Conservation (phyloP, 2,113 vertebrate genomes). For the Sitta europaea region DNA sequence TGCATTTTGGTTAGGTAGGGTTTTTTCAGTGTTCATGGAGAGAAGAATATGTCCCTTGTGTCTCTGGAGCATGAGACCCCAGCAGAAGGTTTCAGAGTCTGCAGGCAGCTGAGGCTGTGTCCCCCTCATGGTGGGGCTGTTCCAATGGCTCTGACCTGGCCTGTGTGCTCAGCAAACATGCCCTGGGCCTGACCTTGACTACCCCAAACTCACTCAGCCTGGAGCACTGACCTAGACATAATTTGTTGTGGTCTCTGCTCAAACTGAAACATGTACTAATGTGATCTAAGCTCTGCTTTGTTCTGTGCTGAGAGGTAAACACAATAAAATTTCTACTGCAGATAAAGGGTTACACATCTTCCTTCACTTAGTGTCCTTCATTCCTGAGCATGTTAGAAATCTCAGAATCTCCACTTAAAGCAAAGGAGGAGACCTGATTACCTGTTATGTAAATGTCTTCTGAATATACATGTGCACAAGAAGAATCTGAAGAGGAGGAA, state of each 20-base stretch:
- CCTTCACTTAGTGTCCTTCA: not conserved
- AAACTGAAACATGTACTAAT: not conserved
- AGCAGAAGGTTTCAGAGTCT: not conserved
- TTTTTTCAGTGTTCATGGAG: not conserved
- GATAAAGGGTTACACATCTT: not conserved
- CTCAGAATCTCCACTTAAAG: not conserved
- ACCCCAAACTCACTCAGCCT: not conserved
- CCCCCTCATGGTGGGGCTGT: not conserved
- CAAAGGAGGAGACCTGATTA: not conserved
- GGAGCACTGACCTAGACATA: constrained; percentile 35
- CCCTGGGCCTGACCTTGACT: constrained; percentile 17
- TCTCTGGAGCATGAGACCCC: not conserved
- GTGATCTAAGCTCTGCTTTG: not conserved
- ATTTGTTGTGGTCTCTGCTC: constrained; percentile 30
- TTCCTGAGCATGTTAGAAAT: not conserved
- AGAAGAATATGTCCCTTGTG: fast-evolving
- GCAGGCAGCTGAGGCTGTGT: not conserved
- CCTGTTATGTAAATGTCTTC: not conserved
- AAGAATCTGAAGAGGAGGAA: not conserved
- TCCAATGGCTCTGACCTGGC: not conserved
- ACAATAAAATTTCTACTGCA: not conserved
- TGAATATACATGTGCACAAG: not conserved
- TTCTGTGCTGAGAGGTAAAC: not conserved
- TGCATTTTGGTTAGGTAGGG: not conserved
- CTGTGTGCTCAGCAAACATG: not conserved